A percentile compares a stretch with the other conserved stretches of the same genome.
Evolutionary conservation across 2,888 invertebrate species (phyloP).

Genomic region (Ashinkailepas kermadecensis): DNA sequence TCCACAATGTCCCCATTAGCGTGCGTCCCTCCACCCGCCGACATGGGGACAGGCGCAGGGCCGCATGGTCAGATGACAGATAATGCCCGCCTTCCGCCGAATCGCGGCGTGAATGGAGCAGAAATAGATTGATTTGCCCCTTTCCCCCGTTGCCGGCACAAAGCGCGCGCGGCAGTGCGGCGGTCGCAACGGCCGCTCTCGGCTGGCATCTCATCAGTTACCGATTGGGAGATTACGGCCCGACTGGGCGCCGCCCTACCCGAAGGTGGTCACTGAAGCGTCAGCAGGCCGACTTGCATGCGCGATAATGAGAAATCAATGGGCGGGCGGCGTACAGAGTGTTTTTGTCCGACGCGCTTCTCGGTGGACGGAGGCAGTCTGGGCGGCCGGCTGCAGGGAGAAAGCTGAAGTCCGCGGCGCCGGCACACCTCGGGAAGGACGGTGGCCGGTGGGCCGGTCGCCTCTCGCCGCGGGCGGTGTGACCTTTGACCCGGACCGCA

Average conservation of each 20-base stretch:
- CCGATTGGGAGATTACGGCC: too few species aligned
- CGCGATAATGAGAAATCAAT: slow-evolving; percentile 12
- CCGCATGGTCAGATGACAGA: slow-evolving; percentile 6
- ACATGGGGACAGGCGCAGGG: not conserved
- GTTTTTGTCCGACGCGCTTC: not conserved
- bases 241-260: not conserved
- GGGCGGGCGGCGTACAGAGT: not conserved
- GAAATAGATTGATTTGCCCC: not conserved
- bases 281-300: not conserved
- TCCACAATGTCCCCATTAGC: slow-evolving; percentile 1
- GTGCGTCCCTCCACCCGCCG: not conserved
- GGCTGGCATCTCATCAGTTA: not conserved
- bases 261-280: not conserved
- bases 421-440: too few species aligned
- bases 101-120: not conserved
- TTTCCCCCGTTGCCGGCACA: not conserved
- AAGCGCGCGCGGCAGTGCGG: not conserved
- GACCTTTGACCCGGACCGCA: slow-evolving; percentile 5
- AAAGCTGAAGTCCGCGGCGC: not conserved
- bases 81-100: not conserved
- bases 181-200: not conserved
- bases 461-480: not conserved
- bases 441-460: not conserved
- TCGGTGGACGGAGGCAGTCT: not conserved
- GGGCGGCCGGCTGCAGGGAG: not conserved